Percentiles rank a stretch among this genome's conserved stretches.
phyloP scores from a whole-genome alignment of 2,888 invertebrate genomes.

The Acleris literana region DNA sequence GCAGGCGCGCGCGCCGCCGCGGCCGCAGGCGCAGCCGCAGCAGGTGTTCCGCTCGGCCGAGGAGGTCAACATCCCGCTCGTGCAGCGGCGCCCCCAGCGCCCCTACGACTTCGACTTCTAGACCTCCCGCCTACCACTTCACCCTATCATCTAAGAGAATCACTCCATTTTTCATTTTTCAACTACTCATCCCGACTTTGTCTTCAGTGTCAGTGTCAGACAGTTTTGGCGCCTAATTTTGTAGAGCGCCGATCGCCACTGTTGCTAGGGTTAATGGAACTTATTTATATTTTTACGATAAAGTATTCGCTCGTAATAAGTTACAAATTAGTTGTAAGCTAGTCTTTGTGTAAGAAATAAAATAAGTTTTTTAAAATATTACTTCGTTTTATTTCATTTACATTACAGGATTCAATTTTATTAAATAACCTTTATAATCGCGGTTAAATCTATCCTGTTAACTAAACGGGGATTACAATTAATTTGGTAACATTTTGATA shows the following conservation, averaged over 20 bases:
- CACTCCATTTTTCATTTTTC: background rate
- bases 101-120: slow-evolving; percentile 76
- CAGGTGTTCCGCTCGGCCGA: slow-evolving; percentile 94
- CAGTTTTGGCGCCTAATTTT: slow-evolving; percentile 6
- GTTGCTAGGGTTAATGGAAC: slow-evolving; percentile 57
- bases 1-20: slow-evolving; percentile 58
- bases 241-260: slow-evolving; percentile 29
- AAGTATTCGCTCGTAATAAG: slow-evolving; percentile 63
- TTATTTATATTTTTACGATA: slow-evolving; percentile 74
- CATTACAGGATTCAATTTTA: too few relatives aligned
- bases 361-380: slow-evolving; percentile 40
- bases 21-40: slow-evolving; percentile 60
- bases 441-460: too few relatives aligned
- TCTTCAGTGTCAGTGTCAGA: background rate
- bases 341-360: slow-evolving; percentile 70
- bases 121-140: slow-evolving; percentile 19
- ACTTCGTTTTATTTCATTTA: slow-evolving; percentile 6
- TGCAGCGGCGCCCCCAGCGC: slow-evolving; percentile 88
- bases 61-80: slow-evolving; percentile 93
- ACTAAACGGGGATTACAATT: too few relatives aligned
- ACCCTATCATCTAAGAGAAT: background rate
- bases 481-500: too few relatives aligned
- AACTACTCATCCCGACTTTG: background rate
- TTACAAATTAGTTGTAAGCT: slow-evolving; percentile 83
- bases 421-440: too few relatives aligned